Conservation (phyloP, 2,888 invertebrate genomes). For the Eupithecia subfuscata region DNA sequence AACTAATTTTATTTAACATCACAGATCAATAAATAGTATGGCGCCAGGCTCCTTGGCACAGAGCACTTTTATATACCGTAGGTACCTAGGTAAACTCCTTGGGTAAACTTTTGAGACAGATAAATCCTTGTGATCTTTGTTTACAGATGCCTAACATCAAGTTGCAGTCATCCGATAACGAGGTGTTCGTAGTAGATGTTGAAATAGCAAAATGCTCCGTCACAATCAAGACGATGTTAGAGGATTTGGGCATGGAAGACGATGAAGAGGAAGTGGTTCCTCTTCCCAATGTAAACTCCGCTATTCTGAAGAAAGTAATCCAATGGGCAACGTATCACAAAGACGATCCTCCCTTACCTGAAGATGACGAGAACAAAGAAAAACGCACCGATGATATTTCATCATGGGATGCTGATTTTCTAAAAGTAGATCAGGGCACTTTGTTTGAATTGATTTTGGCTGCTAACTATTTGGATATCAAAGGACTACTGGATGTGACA, state of each 20-base stretch:
- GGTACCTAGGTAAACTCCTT: no score
- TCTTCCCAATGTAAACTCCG: constrained; percentile 98
- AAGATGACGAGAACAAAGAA: constrained; percentile 98
- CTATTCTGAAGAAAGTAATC: constrained; percentile 96
- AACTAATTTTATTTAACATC: constrained; percentile 35
- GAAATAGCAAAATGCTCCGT: constrained; percentile 99
- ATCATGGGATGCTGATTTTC: constrained; percentile 99
- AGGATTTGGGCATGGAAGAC: constrained; percentile 95
- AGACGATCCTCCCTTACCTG: constrained; percentile 97
- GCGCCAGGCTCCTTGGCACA: background rate
- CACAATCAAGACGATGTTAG: constrained; percentile 99
- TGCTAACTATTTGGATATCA: constrained; percentile 98
- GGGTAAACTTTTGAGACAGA: constrained; percentile 2
- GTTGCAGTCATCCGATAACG: constrained; percentile 97
- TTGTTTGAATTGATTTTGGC: constrained; percentile 98
- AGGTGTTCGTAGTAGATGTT: constrained; percentile 97
- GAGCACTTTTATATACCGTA: no score
- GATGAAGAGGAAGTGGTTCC: constrained; percentile 98
- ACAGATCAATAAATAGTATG: no score
- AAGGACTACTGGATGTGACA: constrained; percentile 97
- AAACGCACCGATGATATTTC: constrained; percentile 99
- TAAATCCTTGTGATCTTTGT: constrained; percentile 43
- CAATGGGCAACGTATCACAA: constrained; percentile 97
- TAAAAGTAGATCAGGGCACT: constrained; percentile 99
- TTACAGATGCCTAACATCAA: constrained; percentile 96